These are phyloP conservation scores for Sebastes schlegelii DNA, from an alignment of 2,113 vertebrate genomes.

Conservation along the genomic window DNA sequence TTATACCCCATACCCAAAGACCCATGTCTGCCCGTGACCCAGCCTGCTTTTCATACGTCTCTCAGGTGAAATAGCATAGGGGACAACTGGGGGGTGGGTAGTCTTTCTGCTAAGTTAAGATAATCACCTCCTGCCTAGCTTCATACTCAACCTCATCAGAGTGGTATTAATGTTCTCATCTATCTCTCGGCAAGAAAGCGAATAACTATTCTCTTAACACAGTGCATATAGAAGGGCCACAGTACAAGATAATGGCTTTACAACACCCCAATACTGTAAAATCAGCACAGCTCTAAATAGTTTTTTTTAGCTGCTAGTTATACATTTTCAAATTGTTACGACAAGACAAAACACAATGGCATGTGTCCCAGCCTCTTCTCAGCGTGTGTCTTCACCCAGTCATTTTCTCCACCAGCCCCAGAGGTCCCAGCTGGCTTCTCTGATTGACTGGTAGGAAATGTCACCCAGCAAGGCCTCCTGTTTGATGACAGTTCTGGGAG, in stretches of 20 bases:
- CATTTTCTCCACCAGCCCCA: constrained; percentile 7
- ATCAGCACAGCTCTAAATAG: neutral
- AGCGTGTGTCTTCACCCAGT: neutral
- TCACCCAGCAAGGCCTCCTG: constrained; percentile 33
- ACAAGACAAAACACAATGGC: neutral
- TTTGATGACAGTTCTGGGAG: constrained; percentile 51
- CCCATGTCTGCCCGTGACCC: too few relatives aligned
- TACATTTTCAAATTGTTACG: neutral
- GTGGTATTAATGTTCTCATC: neutral
- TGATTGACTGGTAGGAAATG: constrained; percentile 51
- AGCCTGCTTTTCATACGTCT: too few relatives aligned
- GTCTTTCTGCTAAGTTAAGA: neutral
- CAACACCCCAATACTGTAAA: neutral
- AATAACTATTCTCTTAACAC: neutral
- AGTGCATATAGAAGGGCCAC: neutral
- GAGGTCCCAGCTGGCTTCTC: constrained; percentile 42
- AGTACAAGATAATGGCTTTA: neutral
- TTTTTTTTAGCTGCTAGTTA: neutral
- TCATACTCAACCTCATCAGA: neutral
- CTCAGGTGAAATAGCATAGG: too few relatives aligned
- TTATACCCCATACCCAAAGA: too few relatives aligned
- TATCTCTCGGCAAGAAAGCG: neutral
- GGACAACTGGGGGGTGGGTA: neutral
- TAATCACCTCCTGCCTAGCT: neutral
- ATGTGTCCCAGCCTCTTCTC: neutral